Base-by-base conservation (phyloP, 2,113 vertebrate species). In the Vombatus ursinus region DNA sequence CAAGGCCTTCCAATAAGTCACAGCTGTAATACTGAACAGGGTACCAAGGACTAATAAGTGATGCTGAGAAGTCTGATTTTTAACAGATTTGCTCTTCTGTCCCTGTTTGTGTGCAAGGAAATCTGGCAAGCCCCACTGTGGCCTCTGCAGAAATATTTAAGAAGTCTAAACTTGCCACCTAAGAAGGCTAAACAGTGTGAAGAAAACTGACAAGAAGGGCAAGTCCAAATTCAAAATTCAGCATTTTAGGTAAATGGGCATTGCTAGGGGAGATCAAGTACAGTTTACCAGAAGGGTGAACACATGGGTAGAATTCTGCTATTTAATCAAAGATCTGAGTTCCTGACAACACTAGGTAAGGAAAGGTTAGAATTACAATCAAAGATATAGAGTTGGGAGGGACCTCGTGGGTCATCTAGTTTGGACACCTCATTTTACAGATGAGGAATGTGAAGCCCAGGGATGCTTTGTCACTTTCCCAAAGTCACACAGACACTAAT, bases 1-100 rank as follows among this genome's bases (percentile, higher is more conserved):
- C 49, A n/a, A 23, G 52, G 51, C 14, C 92, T 94, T 95, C 50
- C 96, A 92, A 93, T 93, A n/a, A 48, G 19, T 91, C 9, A 26
- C 50, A 92, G 12, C 61, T 93, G 52, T 5, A 50, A 61, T 91
- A 28, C 10, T 89, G 90, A 52, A 94, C 84, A 8, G 31, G 92
- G 25, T 93, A 44, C 37, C 84, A 57, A 97, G 52, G 1, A 6
- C 50, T 93, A 47, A 37, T 91, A 28, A 92, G 9, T 2, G 52
- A 84, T 84, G n/a, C 68, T 44, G 16, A 84, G n/a, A 2, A 44
- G 2, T 84, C n/a, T 84, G 68, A 84, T 23, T 44, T 84, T 44
- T 84, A 84, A 84, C 68, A 44, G 3, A 84, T 23, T 84, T 84
- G 19, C 7, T 84, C 37, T 84, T 84, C 37, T 23, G 19, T 84